phyloP scores from a whole-genome alignment of 2,888 invertebrate genomes.

The Itoplectis maculator region DNA sequence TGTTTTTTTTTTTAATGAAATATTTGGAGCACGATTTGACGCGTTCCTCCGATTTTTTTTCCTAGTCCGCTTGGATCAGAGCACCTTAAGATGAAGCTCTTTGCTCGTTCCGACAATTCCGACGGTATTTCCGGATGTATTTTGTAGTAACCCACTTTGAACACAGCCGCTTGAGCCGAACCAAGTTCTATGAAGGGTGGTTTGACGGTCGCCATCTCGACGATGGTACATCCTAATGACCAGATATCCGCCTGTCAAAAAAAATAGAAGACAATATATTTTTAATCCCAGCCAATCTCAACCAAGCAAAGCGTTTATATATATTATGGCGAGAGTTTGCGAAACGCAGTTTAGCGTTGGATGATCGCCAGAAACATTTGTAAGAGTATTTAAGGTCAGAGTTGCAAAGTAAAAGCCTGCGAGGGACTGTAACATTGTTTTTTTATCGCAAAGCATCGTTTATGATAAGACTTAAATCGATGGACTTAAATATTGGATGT shows the following conservation, averaged over 20 bases:
- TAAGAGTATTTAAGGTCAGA: conserved; percentile 1
- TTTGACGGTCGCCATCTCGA: conserved; percentile 99
- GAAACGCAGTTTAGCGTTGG: conserved; percentile 2
- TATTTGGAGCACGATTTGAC: no score
- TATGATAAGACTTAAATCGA: neutral
- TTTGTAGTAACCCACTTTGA: conserved; percentile 98
- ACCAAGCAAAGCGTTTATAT: neutral
- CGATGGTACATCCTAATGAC: conserved; percentile 98
- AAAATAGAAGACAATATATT: conserved; percentile 12
- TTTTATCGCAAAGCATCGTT: no score
- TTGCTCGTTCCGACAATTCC: conserved; percentile 94
- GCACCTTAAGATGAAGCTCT: conserved; percentile 95
- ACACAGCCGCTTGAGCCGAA: conserved; percentile 98
- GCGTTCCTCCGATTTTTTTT: no score
- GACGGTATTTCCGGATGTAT: conserved; percentile 98
- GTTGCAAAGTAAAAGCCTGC: neutral
- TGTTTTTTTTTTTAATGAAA: no score
- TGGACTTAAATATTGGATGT: neutral
- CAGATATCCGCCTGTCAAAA: conserved; percentile 94
- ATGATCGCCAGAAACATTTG: conserved; percentile 5
- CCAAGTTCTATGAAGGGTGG: conserved; percentile 99
- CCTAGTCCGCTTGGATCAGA: no score
- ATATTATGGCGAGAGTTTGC: conserved; percentile 8
- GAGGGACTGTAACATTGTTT: no score
- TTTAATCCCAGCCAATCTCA: neutral